A percentile compares a stretch with the other conserved stretches of the same genome.
Evolutionary conservation across 2,888 invertebrate species (phyloP).

Genomic region (Ferdinandea cuprea): DNA sequence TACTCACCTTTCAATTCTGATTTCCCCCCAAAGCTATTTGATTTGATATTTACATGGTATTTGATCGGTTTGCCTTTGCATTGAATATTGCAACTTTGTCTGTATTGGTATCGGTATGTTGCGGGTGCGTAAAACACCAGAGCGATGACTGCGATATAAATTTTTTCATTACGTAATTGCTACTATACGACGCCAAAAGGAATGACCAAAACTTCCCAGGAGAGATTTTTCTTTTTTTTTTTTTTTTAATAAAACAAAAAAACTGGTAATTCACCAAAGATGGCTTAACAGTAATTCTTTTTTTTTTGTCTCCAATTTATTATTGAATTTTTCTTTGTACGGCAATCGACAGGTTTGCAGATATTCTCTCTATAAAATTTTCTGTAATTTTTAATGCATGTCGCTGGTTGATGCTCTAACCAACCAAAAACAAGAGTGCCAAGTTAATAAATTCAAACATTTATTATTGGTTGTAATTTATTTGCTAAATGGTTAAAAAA

Average conservation of each 20-base stretch:
- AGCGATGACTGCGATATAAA: constrained; percentile 25
- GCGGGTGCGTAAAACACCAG: constrained; percentile 54
- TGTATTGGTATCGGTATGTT: constrained; percentile 13
- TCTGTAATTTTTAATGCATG: constrained; percentile 1
- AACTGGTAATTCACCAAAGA: constrained; percentile 63
- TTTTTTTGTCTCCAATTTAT: constrained; percentile 58
- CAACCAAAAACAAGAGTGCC: constrained; percentile 39
- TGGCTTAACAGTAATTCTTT: constrained; percentile 43
- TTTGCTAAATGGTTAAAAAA: constrained; percentile 31
- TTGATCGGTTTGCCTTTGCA: constrained; percentile 21
- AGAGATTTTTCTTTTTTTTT: too few species aligned
- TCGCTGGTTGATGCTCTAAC: background rate
- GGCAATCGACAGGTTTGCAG: constrained; percentile 33
- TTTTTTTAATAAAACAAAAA: constrained; percentile 16
- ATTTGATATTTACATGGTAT: constrained; percentile 49
- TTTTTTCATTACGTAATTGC: constrained; percentile 45
- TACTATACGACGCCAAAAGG: background rate
- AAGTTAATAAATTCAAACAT: constrained; percentile 69
- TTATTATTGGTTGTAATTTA: constrained; percentile 55
- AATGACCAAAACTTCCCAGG: background rate
- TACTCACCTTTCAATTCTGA: constrained; percentile 57
- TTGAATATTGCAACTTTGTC: background rate
- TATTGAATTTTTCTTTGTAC: constrained; percentile 30
- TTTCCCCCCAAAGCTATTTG: constrained; percentile 27
- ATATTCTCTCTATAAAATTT: constrained; percentile 17